These are phyloP conservation scores for Harmothoe impar DNA, from an alignment of 2,888 invertebrate genomes.

Conservation along the genomic window DNA sequence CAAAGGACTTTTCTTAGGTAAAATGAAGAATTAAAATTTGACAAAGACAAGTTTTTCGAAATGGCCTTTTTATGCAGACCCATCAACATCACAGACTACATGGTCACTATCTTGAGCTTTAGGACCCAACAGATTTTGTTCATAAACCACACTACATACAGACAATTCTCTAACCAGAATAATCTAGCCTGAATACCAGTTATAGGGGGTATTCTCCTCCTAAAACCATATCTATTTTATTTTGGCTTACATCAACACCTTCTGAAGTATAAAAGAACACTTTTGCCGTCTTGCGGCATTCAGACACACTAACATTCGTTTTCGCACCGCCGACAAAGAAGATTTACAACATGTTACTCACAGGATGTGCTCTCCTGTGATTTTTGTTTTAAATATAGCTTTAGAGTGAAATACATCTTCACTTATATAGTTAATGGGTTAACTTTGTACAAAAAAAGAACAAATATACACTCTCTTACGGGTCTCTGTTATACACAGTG, in stretches of 20 bases:
- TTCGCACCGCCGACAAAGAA: neutral
- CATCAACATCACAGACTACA: slow-evolving; percentile 44
- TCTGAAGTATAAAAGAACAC: slow-evolving; percentile 1
- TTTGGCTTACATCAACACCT: neutral
- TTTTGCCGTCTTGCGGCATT: slow-evolving; percentile 7
- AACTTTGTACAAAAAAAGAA: slow-evolving; percentile 43
- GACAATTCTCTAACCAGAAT: neutral
- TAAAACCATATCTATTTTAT: neutral
- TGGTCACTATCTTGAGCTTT: slow-evolving; percentile 27
- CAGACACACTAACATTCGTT: neutral
- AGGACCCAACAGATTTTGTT: slow-evolving; percentile 33
- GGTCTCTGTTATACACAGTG: neutral
- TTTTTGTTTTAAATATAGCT: slow-evolving; percentile 35
- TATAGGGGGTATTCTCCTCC: neutral
- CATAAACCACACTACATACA: slow-evolving; percentile 3
- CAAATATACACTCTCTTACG: slow-evolving; percentile 47
- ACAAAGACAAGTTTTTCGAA: neutral
- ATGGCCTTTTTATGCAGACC: neutral
- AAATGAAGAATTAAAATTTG: neutral
- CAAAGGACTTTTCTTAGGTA: neutral
- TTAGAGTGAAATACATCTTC: slow-evolving; percentile 55
- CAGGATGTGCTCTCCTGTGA: neutral
- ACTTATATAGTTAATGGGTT: slow-evolving; percentile 43
- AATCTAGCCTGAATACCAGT: neutral
- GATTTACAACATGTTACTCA: slow-evolving; percentile 16